A percentile compares a stretch with the other conserved stretches of the same genome.
These are phyloP conservation scores for Drosophila incognita DNA, from an alignment of 2,888 invertebrate species.

Conservation along the genomic window DNA sequence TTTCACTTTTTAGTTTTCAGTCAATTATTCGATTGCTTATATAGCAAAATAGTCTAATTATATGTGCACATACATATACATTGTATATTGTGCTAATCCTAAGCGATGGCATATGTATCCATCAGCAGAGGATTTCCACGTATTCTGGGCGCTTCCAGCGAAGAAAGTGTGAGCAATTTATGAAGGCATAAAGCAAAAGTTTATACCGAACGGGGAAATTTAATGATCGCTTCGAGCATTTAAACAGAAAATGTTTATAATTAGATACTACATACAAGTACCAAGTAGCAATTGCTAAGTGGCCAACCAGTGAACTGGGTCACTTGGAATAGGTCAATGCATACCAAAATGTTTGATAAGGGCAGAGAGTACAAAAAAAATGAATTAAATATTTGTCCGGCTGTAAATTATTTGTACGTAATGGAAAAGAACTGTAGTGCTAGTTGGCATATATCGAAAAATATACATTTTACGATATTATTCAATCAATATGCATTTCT, in stretches of 20 bases:
- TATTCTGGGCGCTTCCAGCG: constrained; percentile 46
- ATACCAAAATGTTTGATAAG: constrained; percentile 10
- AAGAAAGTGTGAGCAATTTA: constrained; percentile 74
- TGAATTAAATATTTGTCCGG: background rate
- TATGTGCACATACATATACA: background rate
- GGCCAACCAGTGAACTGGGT: constrained; percentile 32
- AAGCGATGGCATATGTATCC: constrained; percentile 8
- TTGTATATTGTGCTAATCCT: background rate
- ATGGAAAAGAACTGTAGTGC: background rate
- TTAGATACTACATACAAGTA: constrained; percentile 21
- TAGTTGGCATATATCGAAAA: background rate
- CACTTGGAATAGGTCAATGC: constrained; percentile 43
- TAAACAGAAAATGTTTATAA: constrained; percentile 66
- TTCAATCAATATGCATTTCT: constrained; percentile 18
- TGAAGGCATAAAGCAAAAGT: constrained; percentile 49
- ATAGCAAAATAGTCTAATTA: background rate
- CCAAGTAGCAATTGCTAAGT: background rate
- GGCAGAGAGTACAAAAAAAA: background rate
- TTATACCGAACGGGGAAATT: constrained; percentile 22
- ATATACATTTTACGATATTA: background rate
- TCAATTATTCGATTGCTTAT: constrained; percentile 2
- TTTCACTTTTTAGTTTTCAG: background rate
- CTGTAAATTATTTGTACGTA: background rate
- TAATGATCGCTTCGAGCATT: constrained; percentile 55
- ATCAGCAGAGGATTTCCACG: constrained; percentile 40